phyloP scores from a whole-genome alignment of 2,888 invertebrate genomes.

The Ceraclea dissimilis region DNA sequence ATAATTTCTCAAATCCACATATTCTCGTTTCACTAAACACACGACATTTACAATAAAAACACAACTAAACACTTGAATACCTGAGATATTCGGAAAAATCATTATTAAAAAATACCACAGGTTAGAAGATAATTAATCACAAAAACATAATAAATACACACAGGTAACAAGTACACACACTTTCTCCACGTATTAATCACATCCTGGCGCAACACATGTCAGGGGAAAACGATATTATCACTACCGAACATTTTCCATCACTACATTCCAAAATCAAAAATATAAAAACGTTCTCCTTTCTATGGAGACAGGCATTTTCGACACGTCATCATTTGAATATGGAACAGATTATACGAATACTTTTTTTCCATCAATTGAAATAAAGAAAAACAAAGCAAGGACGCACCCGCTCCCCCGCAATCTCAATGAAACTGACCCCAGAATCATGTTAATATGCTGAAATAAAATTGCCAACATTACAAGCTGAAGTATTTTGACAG shows the following conservation, averaged over 20 bases:
- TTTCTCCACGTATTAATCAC: background rate
- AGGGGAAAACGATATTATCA: background rate
- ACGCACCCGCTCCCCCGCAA: background rate
- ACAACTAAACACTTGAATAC: background rate
- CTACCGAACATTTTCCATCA: background rate
- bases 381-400: background rate
- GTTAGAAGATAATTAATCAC: no score
- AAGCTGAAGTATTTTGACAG: background rate
- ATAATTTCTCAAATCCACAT: constrained; percentile 16
- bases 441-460: no score
- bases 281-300: background rate
- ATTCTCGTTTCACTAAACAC: constrained; percentile 10
- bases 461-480: background rate
- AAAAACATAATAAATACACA: no score
- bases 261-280: background rate
- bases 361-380: background rate
- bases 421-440: constrained; percentile 2
- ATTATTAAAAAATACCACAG: no score
- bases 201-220: background rate
- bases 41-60: background rate
- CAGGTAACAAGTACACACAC: background rate
- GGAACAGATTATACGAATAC: background rate
- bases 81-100: background rate
- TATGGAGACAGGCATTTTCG: background rate
- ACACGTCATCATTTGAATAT: background rate